Conservation (phyloP, 1,140 invertebrate genomes). For the Phortica variegata region DNA sequence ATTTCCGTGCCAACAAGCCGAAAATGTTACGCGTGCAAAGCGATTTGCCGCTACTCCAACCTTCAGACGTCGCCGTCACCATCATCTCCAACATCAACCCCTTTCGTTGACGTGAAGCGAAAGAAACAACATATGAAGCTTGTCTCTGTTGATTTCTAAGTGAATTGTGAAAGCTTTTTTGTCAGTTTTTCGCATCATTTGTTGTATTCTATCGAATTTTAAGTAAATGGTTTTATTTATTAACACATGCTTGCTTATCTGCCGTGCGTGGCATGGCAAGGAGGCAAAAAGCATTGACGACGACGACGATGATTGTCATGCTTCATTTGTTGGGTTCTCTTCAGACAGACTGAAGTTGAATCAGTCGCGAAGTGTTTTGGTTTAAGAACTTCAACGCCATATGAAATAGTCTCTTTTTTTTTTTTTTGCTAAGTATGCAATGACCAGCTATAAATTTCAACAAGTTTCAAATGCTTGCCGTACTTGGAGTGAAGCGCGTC, state of each 20-base stretch:
- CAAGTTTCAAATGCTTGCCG: too few relatives aligned
- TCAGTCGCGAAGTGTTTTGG: neutral
- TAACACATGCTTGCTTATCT: slow-evolving; percentile 48
- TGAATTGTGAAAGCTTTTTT: slow-evolving; percentile 52
- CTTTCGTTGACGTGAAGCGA: too few relatives aligned
- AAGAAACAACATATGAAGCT: too few relatives aligned
- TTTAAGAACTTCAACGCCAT: slow-evolving; percentile 16
- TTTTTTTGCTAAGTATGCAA: slow-evolving; percentile 1
- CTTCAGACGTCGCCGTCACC: too few relatives aligned
- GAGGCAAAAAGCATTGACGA: slow-evolving; percentile 1
- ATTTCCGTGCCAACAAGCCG: too few relatives aligned
- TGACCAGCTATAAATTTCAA: slow-evolving; percentile 3
- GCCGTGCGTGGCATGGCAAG: slow-evolving; percentile 4
- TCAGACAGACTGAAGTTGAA: neutral
- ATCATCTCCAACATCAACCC: too few relatives aligned
- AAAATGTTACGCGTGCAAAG: too few relatives aligned
- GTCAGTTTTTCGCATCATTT: slow-evolving; percentile 52
- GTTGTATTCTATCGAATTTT: slow-evolving; percentile 36
- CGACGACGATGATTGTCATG: slow-evolving; percentile 34
- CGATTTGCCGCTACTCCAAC: too few relatives aligned
- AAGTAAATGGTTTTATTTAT: slow-evolving; percentile 53
- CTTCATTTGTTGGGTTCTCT: slow-evolving; percentile 37
- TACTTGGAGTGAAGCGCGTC: slow-evolving; percentile 6
- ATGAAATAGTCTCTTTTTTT: slow-evolving; percentile 10
- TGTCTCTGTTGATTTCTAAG: slow-evolving; percentile 48